Evolutionary conservation across 2,113 vertebrate species (phyloP), one percentile per base, ranked within the genome.

Genomic region (Phalacrocorax carbo): DNA sequence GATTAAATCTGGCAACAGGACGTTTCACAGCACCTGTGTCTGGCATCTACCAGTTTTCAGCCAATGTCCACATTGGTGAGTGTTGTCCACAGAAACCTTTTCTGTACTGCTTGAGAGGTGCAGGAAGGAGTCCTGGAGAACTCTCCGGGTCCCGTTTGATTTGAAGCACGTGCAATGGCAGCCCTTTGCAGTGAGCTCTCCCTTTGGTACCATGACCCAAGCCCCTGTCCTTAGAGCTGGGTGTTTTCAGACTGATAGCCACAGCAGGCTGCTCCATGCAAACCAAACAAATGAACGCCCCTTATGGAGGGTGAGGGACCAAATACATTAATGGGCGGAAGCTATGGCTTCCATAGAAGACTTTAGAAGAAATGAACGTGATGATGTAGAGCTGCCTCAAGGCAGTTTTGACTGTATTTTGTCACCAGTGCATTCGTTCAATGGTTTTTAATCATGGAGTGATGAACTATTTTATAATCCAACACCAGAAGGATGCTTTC

Each of bases 41-140:
- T 0, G 99, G 99, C 89, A 99, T 99, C 98, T 99, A 99, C 98
- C 99, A 99, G 97, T 99, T 99, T 90, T 99, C 99, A 36, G 99
- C 99, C 93, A 99, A 99, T 29, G 91, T 99, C 82, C 99, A 99
- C 58, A 89, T 99, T 9, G 99, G 99, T 99, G 98, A 99, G 98
- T 76, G 48, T 26, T 64, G 58, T 19, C 26, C 19, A 6, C 30
- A 30, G n/a, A 25, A 32, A 3, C 10, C 40, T 77, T 9, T 36
- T 38, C 49, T 57, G 42, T 10, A 2, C 51, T 10, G 15, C 29
- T 32, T 27, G 30, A 27, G 49, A 64, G n/a, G 40, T 26, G 52
- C 52, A 38, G 69, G 57, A 46, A n/a, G 55, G 30, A 34, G n/a
- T 20, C 23, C 32, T 36, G 36, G 42, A 13, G 60, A 27, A 13